Conservation (phyloP, 1,140 invertebrate species). For the Cydia strobilella region DNA sequence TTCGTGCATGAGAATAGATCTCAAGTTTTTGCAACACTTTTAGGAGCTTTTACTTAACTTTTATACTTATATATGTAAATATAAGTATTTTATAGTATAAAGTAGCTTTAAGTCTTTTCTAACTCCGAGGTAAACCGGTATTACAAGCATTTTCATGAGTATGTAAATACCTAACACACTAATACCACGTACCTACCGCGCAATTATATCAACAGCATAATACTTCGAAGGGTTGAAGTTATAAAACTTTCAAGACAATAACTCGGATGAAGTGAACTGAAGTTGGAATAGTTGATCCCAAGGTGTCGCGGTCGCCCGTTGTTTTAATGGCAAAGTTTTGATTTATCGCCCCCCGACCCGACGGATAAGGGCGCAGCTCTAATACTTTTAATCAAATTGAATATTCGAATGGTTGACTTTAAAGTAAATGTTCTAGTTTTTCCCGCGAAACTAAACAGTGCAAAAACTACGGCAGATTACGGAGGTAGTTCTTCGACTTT, state of each 20-base stretch:
- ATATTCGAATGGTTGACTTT: slow-evolving; percentile 45
- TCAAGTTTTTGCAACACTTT: no score
- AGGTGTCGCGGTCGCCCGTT: slow-evolving; percentile 57
- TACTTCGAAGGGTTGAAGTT: slow-evolving; percentile 48
- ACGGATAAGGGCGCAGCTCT: slow-evolving; percentile 45
- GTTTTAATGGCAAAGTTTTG: slow-evolving; percentile 72
- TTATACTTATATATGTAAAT: no score
- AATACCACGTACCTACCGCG: not conserved
- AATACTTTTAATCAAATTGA: slow-evolving; percentile 58
- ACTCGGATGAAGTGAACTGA: slow-evolving; percentile 57
- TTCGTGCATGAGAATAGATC: no score
- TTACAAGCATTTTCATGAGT: no score
- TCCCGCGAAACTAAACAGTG: not conserved
- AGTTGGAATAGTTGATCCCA: slow-evolving; percentile 60
- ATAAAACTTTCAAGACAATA: slow-evolving; percentile 67
- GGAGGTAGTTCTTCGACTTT: not conserved
- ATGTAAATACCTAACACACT: not conserved
- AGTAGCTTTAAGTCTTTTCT: no score
- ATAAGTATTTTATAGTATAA: no score
- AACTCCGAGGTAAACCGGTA: no score
- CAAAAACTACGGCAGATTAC: not conserved
- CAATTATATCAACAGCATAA: slow-evolving; percentile 19
- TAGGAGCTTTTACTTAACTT: no score
- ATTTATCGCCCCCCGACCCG: slow-evolving; percentile 54
- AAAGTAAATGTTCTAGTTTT: slow-evolving; percentile 36